Percentiles rank a stretch among this genome's conserved stretches.
These are phyloP conservation scores for Camelus bactrianus DNA, from an alignment of 2,113 vertebrate species.

Conservation along the genomic window DNA sequence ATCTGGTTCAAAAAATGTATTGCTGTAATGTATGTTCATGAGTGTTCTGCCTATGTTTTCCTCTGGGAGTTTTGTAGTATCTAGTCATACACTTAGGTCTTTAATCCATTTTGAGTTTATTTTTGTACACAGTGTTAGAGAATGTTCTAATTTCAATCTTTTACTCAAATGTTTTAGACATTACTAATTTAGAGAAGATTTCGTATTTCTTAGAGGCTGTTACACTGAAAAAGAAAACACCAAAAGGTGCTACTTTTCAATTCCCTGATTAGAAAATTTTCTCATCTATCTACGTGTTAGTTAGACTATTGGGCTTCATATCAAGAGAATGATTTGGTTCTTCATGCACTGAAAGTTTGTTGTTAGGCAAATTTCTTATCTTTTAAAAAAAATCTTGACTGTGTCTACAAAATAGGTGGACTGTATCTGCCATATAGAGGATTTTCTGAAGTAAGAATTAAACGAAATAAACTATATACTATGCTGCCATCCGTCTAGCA, in stretches of 20 bases:
- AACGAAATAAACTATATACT: not conserved
- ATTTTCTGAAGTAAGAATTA: not conserved
- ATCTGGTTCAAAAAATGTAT: too few relatives aligned
- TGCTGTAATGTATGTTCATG: too few relatives aligned
- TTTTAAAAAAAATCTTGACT: not conserved
- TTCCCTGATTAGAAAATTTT: not conserved
- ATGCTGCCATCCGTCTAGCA: not conserved
- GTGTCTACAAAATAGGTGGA: not conserved
- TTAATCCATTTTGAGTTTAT: too few relatives aligned
- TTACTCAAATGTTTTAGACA: conserved; percentile 10
- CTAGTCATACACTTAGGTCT: too few relatives aligned
- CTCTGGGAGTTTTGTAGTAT: too few relatives aligned
- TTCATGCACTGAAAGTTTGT: not conserved
- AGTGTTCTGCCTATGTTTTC: too few relatives aligned
- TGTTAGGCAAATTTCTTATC: not conserved
- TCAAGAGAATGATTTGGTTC: not conserved
- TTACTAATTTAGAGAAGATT: conserved; percentile 5
- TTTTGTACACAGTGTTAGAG: too few relatives aligned
- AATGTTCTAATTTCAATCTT: too few relatives aligned
- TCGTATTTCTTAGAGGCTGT: not conserved
- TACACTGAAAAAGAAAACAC: conserved; percentile 25
- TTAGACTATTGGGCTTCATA: not conserved
- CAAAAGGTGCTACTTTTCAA: not conserved
- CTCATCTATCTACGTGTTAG: not conserved
- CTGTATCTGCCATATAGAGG: not conserved